These are phyloP conservation scores for Lydus trimaculatus DNA, from an alignment of 2,888 invertebrate genomes.

Conservation along the genomic window DNA sequence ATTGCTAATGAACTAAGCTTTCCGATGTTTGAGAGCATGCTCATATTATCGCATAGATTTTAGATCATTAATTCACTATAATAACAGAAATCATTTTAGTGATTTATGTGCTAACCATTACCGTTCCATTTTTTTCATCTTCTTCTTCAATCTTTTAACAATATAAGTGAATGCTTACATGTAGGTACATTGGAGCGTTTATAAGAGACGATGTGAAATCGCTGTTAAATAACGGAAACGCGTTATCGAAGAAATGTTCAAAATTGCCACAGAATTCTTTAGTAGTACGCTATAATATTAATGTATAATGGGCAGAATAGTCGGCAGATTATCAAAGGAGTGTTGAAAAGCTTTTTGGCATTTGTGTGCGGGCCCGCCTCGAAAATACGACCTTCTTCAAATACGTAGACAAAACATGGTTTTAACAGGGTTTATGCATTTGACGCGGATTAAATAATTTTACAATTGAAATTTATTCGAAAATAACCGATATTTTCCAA, in stretches of 20 bases:
- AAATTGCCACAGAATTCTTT: neutral
- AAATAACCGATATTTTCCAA: no score
- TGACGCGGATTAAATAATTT: no score
- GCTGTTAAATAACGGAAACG: neutral
- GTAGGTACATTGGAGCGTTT: neutral
- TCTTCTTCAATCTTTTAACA: neutral
- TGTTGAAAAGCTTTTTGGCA: slow-evolving; percentile 28
- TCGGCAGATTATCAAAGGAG: no score
- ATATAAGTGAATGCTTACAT: neutral
- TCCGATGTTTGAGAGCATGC: neutral
- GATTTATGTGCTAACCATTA: no score
- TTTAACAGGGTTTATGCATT: no score
- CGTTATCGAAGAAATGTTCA: neutral
- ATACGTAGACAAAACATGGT: neutral
- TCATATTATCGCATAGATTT: neutral
- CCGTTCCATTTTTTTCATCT: neutral
- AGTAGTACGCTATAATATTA: no score
- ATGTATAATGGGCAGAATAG: no score
- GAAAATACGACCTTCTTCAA: neutral
- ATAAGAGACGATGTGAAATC: neutral
- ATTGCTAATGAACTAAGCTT: slow-evolving; percentile 26
- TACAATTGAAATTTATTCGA: no score
- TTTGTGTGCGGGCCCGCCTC: slow-evolving; percentile 14
- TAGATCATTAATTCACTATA: neutral
- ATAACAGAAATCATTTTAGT: neutral